Conservation (phyloP, 2,888 invertebrate genomes). For the Athalia circularis region DNA sequence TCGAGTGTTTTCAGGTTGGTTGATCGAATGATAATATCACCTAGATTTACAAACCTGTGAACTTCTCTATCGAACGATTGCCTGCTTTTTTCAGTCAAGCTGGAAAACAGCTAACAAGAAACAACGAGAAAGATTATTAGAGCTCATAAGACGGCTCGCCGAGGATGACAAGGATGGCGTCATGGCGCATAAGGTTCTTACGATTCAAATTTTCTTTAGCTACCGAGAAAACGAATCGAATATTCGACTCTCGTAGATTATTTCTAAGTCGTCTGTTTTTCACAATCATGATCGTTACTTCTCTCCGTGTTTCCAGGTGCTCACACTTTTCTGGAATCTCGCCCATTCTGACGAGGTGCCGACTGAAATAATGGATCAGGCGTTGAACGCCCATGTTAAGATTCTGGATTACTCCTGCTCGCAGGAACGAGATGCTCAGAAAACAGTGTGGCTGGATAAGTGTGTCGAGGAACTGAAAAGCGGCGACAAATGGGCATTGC, state of each 20-base stretch:
- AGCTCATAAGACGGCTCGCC: constrained; percentile 94
- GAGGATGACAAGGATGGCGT: constrained; percentile 99
- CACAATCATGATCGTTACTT: constrained; percentile 6
- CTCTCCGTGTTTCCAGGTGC: constrained; percentile 77
- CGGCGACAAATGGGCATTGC: constrained; percentile 93
- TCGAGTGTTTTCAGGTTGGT: constrained; percentile 95
- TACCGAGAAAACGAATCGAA: too few relatives aligned
- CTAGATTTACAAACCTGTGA: constrained; percentile 27
- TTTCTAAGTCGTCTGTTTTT: neutral
- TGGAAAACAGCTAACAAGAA: constrained; percentile 98
- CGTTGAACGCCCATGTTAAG: constrained; percentile 95
- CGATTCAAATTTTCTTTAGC: too few relatives aligned
- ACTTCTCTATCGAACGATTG: constrained; percentile 12
- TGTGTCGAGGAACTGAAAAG: constrained; percentile 96
- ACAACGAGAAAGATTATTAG: constrained; percentile 95
- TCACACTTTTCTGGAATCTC: constrained; percentile 96
- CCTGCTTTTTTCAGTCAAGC: constrained; percentile 79
- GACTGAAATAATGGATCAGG: constrained; percentile 98
- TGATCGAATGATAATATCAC: neutral
- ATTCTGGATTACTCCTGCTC: constrained; percentile 98
- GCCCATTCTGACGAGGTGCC: constrained; percentile 97
- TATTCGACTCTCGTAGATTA: neutral
- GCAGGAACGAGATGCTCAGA: constrained; percentile 96
- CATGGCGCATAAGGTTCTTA: constrained; percentile 94
- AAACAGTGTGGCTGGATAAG: constrained; percentile 95